A percentile compares a stretch with the other conserved stretches of the same genome.
Conservation (phyloP, 2,113 vertebrate species). For the Hippocampus barbouri region DNA sequence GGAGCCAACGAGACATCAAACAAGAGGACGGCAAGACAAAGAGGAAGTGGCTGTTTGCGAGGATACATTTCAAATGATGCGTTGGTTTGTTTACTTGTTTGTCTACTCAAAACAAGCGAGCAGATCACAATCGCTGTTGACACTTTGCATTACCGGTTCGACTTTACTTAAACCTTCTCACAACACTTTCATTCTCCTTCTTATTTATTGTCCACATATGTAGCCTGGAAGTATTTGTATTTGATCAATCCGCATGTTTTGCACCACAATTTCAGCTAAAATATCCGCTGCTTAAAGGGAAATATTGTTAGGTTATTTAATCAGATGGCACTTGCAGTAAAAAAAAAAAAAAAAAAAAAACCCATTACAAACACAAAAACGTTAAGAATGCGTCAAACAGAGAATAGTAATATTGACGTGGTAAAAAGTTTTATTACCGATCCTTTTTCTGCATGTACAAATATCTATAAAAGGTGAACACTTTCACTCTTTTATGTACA, state of each 20-base stretch:
- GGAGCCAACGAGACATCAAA: neutral
- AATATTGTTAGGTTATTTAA: no score
- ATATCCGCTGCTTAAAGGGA: no score
- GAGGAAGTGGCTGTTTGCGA: slow-evolving; percentile 1
- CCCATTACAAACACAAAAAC: neutral
- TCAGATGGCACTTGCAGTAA: neutral
- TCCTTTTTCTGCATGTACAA: slow-evolving; percentile 66
- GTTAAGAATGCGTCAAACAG: neutral
- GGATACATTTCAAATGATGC: neutral
- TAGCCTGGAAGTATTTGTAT: no score
- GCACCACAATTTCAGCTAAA: no score
- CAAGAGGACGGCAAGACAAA: neutral
- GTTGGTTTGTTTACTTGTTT: neutral
- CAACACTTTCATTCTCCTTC: no score
- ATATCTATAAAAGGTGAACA: slow-evolving; percentile 70
- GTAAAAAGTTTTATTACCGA: slow-evolving; percentile 67
- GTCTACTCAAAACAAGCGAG: neutral
- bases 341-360: slow-evolving; percentile 11
- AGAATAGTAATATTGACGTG: slow-evolving; percentile 22
- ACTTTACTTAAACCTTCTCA: neutral
- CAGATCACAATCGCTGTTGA: neutral
- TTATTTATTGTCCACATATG: no score
- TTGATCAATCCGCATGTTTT: no score
- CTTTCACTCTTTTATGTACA: slow-evolving; percentile 67
- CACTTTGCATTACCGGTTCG: neutral